Conservation (phyloP, 1,140 invertebrate genomes). For the Tenebrio molitor region DNA sequence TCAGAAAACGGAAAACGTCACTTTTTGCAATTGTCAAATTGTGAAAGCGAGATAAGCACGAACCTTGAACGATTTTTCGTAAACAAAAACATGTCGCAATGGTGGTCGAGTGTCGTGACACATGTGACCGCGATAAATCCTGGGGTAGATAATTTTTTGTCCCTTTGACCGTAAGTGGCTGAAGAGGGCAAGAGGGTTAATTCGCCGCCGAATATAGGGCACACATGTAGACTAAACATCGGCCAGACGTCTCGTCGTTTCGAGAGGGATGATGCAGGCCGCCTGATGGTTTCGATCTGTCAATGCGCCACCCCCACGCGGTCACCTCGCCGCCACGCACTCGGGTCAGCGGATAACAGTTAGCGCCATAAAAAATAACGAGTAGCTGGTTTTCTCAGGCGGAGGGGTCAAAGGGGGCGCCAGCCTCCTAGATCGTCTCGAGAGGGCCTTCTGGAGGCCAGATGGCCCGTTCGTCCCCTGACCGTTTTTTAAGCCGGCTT, state of each 20-base stretch:
- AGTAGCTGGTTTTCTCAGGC: constrained; percentile 53
- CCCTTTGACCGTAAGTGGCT: constrained; percentile 18
- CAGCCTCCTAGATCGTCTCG: constrained; percentile 60
- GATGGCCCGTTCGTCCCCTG: constrained; percentile 63
- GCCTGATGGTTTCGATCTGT: constrained; percentile 61
- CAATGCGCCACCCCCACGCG: constrained; percentile 54
- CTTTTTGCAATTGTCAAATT: too few species aligned
- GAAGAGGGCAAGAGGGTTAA: constrained; percentile 24
- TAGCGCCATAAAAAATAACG: constrained; percentile 46
- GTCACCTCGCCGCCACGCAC: constrained; percentile 5
- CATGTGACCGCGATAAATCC: too few species aligned
- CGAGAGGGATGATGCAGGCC: constrained; percentile 47
- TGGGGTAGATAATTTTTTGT: constrained; percentile 28
- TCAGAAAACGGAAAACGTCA: too few species aligned
- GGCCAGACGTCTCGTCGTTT: constrained; percentile 42
- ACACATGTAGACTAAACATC: constrained; percentile 55
- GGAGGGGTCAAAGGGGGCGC: constrained; percentile 57
- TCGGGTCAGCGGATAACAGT: constrained; percentile 48
- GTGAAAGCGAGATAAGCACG: too few species aligned
- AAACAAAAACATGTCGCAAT: not conserved
- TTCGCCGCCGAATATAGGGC: constrained; percentile 34
- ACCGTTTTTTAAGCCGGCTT: constrained; percentile 65
- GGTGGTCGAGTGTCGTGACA: too few species aligned
- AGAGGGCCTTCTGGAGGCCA: constrained; percentile 63
- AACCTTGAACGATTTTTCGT: too few species aligned